These are phyloP conservation scores for Rhagonycha fulva DNA, from an alignment of 2,888 invertebrate species.

Conservation along the genomic window DNA sequence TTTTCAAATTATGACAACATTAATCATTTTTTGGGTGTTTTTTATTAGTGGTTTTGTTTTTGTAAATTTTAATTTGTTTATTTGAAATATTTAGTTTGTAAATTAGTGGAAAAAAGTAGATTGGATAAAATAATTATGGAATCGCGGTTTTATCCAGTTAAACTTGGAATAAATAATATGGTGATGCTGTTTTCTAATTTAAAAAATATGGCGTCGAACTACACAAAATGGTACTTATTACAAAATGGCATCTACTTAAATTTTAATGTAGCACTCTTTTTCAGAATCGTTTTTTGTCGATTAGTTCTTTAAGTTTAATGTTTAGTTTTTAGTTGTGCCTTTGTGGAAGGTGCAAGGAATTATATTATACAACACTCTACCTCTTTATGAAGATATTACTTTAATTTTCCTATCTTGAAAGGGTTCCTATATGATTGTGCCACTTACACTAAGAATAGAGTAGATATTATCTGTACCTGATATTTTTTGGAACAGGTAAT, in stretches of 20 bases:
- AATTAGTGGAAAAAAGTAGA: conserved; percentile 1
- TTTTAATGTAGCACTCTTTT: conserved; percentile 1
- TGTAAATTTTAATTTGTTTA: conserved; percentile 37
- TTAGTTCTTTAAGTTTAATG: conserved; percentile 10
- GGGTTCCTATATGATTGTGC: conserved; percentile 43
- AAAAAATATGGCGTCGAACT: conserved; percentile 45
- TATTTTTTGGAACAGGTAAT: conserved; percentile 28
- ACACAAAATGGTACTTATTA: conserved; percentile 41
- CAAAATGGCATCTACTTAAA: conserved; percentile 46
- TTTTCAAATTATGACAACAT: conserved; percentile 50
- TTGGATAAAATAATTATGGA: not conserved
- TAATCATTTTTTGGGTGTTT: conserved; percentile 45
- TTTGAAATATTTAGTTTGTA: conserved; percentile 22
- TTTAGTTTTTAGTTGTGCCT: conserved; percentile 12
- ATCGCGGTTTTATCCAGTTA: not conserved
- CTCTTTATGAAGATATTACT: conserved; percentile 44
- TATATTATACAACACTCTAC: conserved; percentile 38
- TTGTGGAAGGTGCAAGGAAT: not conserved
- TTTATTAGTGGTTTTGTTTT: conserved; percentile 44
- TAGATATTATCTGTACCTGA: conserved; percentile 42
- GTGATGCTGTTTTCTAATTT: conserved; percentile 33
- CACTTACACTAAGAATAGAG: conserved; percentile 36
- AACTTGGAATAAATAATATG: conserved; percentile 37
- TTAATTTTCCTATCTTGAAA: conserved; percentile 32
- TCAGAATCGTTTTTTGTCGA: not conserved